Base-by-base conservation (phyloP, 2,113 vertebrate species). In the Macquaria ambigua region DNA sequence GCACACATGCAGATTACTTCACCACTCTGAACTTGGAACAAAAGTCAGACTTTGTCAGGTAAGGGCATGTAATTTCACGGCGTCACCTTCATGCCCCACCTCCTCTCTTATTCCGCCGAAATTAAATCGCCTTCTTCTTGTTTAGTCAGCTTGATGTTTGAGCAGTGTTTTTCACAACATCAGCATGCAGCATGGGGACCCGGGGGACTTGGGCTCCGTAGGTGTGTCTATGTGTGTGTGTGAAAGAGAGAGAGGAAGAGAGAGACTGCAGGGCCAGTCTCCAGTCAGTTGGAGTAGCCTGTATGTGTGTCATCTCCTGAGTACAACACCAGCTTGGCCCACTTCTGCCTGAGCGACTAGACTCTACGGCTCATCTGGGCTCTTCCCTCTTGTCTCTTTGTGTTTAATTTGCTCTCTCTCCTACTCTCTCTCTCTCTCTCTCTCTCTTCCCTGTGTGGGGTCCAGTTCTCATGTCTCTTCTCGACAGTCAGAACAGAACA, bases 261-360 rank as follows among this genome's bases (percentile, higher is more conserved):
- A 76, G 67, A 77, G 48, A 70, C 69, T 73, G 85, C 28, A 25
- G 59, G 16, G 71, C 77, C 82, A n/a, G 58, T 86, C 88, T 84
- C 70, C 72, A 88, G 83, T 89, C 84, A 64, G 86, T 79, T 83
- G 62, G 73, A 82, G 75, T 72, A 52, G 76, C 76, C 75, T 87
- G 63, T 85, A 88, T 94, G 90, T 90, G 88, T 92, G 88, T 93
- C 89, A 90, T 89, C 88, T 88, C 81, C 66, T 72, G 93, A 92
- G 87, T 84, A 81, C 92, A 91, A 84, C 88, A 93, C 90, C 90
- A 93, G 90, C 89, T 89, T 94, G 94, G 92, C 94, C 94, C 91
- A 93, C 94, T 94, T 94, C 92, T 92, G 92, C 90, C 89, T 93
- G 88, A 87, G 85, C 87, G 89, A 90, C 88, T 90, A 90, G 88